Evolutionary conservation across 2,797 vertebrate species (phyloP).

Genomic region (Amblyopsis hoosieri): DNA sequence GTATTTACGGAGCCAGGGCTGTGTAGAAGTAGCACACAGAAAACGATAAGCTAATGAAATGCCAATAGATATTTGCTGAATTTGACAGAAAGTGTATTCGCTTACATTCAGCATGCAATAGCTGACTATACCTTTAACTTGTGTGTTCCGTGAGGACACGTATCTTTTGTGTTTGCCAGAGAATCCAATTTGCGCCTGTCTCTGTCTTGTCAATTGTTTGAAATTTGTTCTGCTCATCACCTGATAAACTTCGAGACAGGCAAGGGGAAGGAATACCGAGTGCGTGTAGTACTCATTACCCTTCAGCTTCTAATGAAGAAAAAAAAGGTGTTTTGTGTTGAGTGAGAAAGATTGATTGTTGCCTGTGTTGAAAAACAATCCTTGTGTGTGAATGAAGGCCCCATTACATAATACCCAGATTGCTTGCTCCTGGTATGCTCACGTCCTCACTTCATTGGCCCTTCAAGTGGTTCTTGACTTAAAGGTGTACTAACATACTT

Average conservation of each 20-base stretch:
- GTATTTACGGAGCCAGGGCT: no score
- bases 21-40: no score
- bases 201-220: slow-evolving; percentile 29
- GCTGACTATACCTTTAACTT: no score
- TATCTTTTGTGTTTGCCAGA: slow-evolving; percentile 30
- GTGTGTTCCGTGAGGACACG: slow-evolving; percentile 14
- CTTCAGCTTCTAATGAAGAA: slow-evolving; percentile 26
- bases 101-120: no score
- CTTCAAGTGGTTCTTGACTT: neutral
- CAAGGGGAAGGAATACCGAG: slow-evolving; percentile 6
- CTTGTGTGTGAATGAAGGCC: slow-evolving; percentile 13
- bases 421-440: slow-evolving; percentile 1
- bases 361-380: slow-evolving; percentile 11
- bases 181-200: slow-evolving; percentile 42
- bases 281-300: slow-evolving; percentile 7
- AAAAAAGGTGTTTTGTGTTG: slow-evolving; percentile 4
- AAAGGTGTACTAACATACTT: neutral
- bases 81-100: no score
- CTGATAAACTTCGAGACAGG: slow-evolving; percentile 23
- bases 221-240: slow-evolving; percentile 31
- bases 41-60: no score
- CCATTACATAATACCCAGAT: slow-evolving; percentile 8
- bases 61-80: no score
- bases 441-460: neutral
- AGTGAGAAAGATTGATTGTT: slow-evolving; percentile 16